Percentiles rank a stretch among this genome's conserved stretches.
These are phyloP conservation scores for Dasypogon diadema DNA, from an alignment of 2,888 invertebrate species.

Conservation along the genomic window DNA sequence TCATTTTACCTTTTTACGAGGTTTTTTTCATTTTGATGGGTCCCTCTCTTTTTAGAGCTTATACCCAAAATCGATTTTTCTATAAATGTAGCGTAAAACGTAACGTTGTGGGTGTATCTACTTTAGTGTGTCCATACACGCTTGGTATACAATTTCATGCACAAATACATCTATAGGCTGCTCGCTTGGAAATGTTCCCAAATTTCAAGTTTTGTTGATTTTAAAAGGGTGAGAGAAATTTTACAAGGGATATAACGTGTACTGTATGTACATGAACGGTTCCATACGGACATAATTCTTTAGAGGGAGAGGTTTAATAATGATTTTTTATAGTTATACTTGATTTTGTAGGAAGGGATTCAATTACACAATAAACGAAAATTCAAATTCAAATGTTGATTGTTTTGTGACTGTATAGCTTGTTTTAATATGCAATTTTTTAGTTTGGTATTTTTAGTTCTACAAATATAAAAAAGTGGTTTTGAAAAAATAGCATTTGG, in stretches of 20 bases:
- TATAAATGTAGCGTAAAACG: conserved; percentile 16
- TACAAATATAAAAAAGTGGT: too few relatives aligned
- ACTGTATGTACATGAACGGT: too few relatives aligned
- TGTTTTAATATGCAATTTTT: too few relatives aligned
- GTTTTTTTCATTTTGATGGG: conserved; percentile 24
- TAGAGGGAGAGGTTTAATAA: too few relatives aligned
- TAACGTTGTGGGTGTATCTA: conserved; percentile 2
- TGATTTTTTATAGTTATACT: too few relatives aligned
- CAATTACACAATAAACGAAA: too few relatives aligned
- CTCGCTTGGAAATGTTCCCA: conserved; percentile 16
- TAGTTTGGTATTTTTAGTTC: too few relatives aligned
- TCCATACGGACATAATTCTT: too few relatives aligned
- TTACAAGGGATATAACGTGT: neutral
- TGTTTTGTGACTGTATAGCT: too few relatives aligned
- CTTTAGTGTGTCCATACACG: neutral
- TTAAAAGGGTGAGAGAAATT: neutral
- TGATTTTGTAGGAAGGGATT: too few relatives aligned
- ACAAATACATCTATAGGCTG: neutral
- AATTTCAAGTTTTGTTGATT: neutral
- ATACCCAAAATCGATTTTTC: conserved; percentile 24
- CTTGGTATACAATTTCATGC: neutral
- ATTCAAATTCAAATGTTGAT: too few relatives aligned
- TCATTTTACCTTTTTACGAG: conserved; percentile 7
- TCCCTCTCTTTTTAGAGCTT: conserved; percentile 17
- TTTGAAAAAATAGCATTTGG: too few relatives aligned